A percentile compares a stretch with the other conserved stretches of the same genome.
Conservation (phyloP, 2,888 invertebrate species). For the Nineta flava region DNA sequence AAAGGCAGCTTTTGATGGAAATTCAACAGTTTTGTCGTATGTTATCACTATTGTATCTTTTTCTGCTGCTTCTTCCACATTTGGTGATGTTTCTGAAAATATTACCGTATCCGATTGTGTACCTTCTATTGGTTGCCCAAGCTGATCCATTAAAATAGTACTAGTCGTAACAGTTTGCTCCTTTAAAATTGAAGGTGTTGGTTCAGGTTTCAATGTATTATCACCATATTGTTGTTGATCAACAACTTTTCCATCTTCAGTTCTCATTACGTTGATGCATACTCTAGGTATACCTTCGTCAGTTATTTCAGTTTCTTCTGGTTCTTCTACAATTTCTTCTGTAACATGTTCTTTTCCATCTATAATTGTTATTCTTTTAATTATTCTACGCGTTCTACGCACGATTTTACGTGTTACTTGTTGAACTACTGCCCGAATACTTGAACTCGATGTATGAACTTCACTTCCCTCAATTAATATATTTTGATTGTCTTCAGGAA, state of each 20-base stretch:
- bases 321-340: slow-evolving; percentile 73
- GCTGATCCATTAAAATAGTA: too few species aligned
- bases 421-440: slow-evolving; percentile 64
- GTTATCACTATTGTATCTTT: slow-evolving; percentile 16
- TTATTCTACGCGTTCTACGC: slow-evolving; percentile 55
- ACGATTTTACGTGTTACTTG: slow-evolving; percentile 68
- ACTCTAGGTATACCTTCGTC: slow-evolving; percentile 58
- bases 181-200: too few species aligned
- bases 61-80: slow-evolving; percentile 7
- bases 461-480: slow-evolving; percentile 21
- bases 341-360: slow-evolving; percentile 72
- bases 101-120: too few species aligned
- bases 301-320: slow-evolving; percentile 56
- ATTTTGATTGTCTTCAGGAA: slow-evolving; percentile 18
- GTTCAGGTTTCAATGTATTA: background rate
- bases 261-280: slow-evolving; percentile 46
- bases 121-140: too few species aligned
- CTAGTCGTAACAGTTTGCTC: too few species aligned
- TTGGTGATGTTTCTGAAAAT: slow-evolving; percentile 10
- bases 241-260: slow-evolving; percentile 33
- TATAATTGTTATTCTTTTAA: slow-evolving; percentile 58
- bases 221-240: slow-evolving; percentile 22
- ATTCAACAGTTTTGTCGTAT: slow-evolving; percentile 13
- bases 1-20: slow-evolving; percentile 20
- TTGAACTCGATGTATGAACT: slow-evolving; percentile 46